Evolutionary conservation across 2,797 vertebrate species (phyloP), one percentile per base, ranked within the genome.

Genomic region (Dendrocincla fuliginosa): DNA sequence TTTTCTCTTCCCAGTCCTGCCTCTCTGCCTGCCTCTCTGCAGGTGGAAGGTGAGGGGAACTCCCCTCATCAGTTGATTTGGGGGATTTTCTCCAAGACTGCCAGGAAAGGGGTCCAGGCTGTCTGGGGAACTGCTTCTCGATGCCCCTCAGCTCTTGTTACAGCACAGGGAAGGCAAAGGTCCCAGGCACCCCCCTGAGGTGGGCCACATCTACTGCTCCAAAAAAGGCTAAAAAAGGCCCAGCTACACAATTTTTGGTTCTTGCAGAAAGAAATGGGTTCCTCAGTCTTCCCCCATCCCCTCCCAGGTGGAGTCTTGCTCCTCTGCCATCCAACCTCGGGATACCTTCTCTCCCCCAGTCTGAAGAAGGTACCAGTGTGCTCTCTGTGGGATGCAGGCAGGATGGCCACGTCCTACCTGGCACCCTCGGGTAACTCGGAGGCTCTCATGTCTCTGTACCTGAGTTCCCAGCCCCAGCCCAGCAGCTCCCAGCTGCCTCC

Each of bases 401-500:
- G 63, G 37, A 33, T 1, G 3, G 37, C 4, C 10, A 6, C 22
- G n/a, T 65, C 49, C 22, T 73, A 20, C n/a, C 25, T 24, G 5
- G 9, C 57, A 5, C 32, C 32, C 9, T 14, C 0, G 1, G 55
- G 0, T 5, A 11, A 4, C 18, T 55, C 1, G 2, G 32, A 7
- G 20, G 28, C n/a, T 84, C 47, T 25, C 50, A 1, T 0, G 2
- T 16, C 13, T 6, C 55, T 44, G 35, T 56, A 33, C 19, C 28
- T 1, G 1, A 4, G 42, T 4, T 37, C 42, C 67, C 44, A n/a
- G 22, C 7, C 46, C 39, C 7, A 9, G 25, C 7, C 15, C 68
- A 77, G 39, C n/a, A 53, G 44, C 23, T 74, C 67, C 61, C 70
- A 27, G 52, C 39, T 53, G 42, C 74, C 63, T 63, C 42, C 42